Conservation (phyloP, 2,888 invertebrate species). For the Hirtodrosophila cameraria region DNA sequence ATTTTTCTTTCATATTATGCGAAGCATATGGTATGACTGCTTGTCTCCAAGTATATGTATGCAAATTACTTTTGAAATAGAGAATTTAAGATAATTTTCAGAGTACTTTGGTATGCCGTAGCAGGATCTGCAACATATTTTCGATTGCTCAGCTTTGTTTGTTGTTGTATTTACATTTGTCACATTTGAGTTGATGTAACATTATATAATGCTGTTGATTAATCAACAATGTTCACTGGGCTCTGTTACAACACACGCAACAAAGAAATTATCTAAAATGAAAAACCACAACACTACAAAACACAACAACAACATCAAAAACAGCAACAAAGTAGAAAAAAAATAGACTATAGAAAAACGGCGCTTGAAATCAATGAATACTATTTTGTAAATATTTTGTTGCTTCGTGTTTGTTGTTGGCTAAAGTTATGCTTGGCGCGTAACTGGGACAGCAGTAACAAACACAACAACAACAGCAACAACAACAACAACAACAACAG, state of each 20-base stretch:
- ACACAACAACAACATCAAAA: background rate
- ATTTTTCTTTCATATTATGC: no score
- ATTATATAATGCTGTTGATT: conserved; percentile 44
- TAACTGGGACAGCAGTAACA: conserved; percentile 70
- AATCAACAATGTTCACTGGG: conserved; percentile 51
- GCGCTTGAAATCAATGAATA: conserved; percentile 69
- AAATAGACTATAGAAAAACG: conserved; percentile 14
- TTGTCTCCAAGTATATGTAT: no score
- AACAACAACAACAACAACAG: conserved; percentile 16
- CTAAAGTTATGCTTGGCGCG: conserved; percentile 76
- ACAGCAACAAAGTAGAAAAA: background rate
- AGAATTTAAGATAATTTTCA: no score
- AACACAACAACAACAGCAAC: conserved; percentile 9
- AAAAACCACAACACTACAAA: conserved; percentile 44
- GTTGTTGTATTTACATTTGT: conserved; percentile 1
- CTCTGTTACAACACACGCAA: conserved; percentile 34
- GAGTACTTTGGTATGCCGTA: conserved; percentile 5
- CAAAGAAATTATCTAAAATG: conserved; percentile 56
- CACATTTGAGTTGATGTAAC: conserved; percentile 12
- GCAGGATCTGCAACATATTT: background rate
- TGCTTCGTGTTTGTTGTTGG: conserved; percentile 44
- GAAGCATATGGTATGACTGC: no score
- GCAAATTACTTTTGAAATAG: no score
- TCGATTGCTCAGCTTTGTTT: background rate
- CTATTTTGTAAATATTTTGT: conserved; percentile 47